A percentile compares a stretch with the other conserved stretches of the same genome.
Evolutionary conservation across 2,113 vertebrate species (phyloP).

Genomic region (Nothoprocta perdicaria): DNA sequence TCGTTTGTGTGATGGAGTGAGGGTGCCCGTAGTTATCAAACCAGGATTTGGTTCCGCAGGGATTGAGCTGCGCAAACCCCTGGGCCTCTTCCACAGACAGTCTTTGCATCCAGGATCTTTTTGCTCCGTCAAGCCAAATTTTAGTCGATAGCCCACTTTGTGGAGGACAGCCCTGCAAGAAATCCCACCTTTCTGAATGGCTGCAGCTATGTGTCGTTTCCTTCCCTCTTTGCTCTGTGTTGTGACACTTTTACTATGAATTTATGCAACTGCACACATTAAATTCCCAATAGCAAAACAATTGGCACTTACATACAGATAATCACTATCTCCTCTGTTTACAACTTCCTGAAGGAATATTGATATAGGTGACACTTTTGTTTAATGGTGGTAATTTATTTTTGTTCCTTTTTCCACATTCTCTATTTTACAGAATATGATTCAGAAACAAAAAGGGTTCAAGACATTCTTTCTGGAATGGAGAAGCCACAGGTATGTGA

Average conservation of each 20-base stretch:
- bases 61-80: neutral
- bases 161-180: neutral
- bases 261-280: neutral
- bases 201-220: neutral
- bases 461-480: constrained; percentile 94
- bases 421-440: constrained; percentile 87
- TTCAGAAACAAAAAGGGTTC: constrained; percentile 91
- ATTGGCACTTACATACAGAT: neutral
- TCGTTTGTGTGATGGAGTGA: neutral
- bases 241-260: neutral
- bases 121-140: neutral
- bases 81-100: neutral
- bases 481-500: constrained; percentile 96
- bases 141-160: neutral
- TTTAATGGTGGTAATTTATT: constrained; percentile 48
- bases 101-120: neutral
- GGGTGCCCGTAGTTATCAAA: neutral
- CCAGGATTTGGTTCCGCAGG: neutral
- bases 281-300: neutral
- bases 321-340: neutral
- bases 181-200: neutral
- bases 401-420: constrained; percentile 10
- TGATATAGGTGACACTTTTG: neutral
- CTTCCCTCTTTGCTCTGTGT: neutral
- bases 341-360: neutral